Evolutionary conservation across 1,140 invertebrate species (phyloP), one percentile per base, ranked within the genome.

Genomic region (Eriocheir sinensis): DNA sequence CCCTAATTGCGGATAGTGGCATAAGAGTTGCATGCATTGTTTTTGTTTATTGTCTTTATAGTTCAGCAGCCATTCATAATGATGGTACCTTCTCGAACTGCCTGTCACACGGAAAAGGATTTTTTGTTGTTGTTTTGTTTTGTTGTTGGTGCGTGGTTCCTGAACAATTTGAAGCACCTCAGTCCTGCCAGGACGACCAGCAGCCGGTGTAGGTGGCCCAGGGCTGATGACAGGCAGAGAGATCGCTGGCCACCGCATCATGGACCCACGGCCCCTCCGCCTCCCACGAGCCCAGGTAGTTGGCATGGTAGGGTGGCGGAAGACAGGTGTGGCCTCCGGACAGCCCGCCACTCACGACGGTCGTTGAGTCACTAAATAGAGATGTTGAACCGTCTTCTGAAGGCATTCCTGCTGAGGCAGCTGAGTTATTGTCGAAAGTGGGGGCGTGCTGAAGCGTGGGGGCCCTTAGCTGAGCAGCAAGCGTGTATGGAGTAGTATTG

Each of bases 161-260:
- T n/a, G n/a, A n/a, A n/a, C n/a, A n/a, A n/a, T n/a, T 1, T 72
- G 60, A n/a, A 0, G 9, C 80, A 15, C 36, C 80, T 89, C 86
- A 89, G 41, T 60, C 88, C 27, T 90, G 6, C 89, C 89, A 90
- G 89, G 89, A 40, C 2, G 80, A 48, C 80, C 40, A 92, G 72
- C n/a, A 53, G 34, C 72, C 90, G 6, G 38, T 92, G 38, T 81
- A 92, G n/a, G 38, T 44, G 36, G 40, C 48, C 36, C 40, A 44
- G 34, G 91, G 44, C 44, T 92, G 91, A 30, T 83, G 91, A 30
- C 80, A 92, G 80, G 91, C 21, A 40, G 40, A 0, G 0, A 72
- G 41, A 34, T 92, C 80, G 53, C 83, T 41, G 40, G 34, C 48
- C 4, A 41, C 12, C 15, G 27, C 1, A 32, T 48, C 34, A 4